A percentile compares a stretch with the other conserved stretches of the same genome.
Evolutionary conservation across 2,797 vertebrate species (phyloP).

Genomic region (Poecile montanus): DNA sequence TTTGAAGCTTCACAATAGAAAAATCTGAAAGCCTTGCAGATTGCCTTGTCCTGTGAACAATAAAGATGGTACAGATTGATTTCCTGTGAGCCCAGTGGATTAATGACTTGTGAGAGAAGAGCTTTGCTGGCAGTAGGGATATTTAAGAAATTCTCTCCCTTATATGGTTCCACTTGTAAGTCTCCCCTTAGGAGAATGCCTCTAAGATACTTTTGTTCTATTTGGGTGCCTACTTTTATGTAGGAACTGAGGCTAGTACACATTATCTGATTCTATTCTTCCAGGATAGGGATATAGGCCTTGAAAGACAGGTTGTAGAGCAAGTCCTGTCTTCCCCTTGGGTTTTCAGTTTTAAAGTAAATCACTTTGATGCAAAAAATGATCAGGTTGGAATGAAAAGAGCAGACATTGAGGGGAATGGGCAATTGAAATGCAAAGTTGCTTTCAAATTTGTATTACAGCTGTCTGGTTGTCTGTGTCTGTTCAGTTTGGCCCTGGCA

Average conservation of each 20-base stretch:
- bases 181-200: neutral
- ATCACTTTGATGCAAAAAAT: neutral
- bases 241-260: neutral
- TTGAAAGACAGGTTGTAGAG: neutral
- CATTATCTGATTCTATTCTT: neutral
- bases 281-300: neutral
- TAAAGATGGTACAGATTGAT: neutral
- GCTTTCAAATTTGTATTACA: neutral
- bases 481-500: neutral
- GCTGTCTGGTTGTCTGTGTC: neutral
- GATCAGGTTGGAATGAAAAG: neutral
- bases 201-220: neutral
- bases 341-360: neutral
- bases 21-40: neutral
- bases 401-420: neutral
- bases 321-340: neutral
- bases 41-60: neutral
- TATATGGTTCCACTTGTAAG: neutral
- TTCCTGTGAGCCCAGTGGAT: neutral
- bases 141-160: constrained; percentile 34
- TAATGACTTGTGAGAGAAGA: neutral
- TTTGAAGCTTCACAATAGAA: neutral
- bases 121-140: neutral
- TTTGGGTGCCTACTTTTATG: neutral
- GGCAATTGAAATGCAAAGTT: neutral